These are phyloP conservation scores for Cyprinodon variegatus DNA, from an alignment of 2,113 vertebrate species.

Conservation along the genomic window DNA sequence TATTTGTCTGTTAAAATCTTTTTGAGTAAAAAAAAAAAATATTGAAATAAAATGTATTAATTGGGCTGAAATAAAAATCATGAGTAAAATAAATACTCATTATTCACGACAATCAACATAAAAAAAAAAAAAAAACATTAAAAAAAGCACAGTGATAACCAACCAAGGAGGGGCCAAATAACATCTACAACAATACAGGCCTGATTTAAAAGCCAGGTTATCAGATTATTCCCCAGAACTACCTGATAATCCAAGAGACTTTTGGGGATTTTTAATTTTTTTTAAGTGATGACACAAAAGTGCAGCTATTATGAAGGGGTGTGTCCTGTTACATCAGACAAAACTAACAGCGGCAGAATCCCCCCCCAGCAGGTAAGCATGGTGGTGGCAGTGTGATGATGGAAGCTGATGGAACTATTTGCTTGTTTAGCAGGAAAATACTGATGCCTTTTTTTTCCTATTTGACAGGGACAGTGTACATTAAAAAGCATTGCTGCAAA, in stretches of 20 bases:
- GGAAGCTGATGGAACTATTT: not conserved
- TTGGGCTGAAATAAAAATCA: not conserved
- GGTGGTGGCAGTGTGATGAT: not conserved
- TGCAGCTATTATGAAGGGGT: too few relatives aligned
- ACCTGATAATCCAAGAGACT: too few relatives aligned
- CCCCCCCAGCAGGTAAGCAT: not conserved
- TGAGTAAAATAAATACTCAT: not conserved
- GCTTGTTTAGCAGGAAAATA: not conserved
- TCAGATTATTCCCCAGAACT: not conserved
- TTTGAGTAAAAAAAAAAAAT: not conserved
- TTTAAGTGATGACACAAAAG: not conserved
- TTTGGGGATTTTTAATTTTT: not conserved
- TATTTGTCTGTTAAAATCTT: not conserved
- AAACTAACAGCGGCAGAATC: not conserved
- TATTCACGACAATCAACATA: too few relatives aligned
- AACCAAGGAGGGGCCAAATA: not conserved
- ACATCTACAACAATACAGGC: not conserved
- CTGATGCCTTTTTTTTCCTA: not conserved
- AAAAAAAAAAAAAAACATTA: too few relatives aligned
- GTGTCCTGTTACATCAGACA: too few relatives aligned
- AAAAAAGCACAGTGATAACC: too few relatives aligned
- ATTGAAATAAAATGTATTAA: not conserved
- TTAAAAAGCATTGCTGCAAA: too few relatives aligned
- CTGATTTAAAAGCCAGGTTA: not conserved
- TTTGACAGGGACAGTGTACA: too few relatives aligned